phyloP scores from a whole-genome alignment of 2,888 invertebrate genomes.

The Leptarthrus brevirostris region DNA sequence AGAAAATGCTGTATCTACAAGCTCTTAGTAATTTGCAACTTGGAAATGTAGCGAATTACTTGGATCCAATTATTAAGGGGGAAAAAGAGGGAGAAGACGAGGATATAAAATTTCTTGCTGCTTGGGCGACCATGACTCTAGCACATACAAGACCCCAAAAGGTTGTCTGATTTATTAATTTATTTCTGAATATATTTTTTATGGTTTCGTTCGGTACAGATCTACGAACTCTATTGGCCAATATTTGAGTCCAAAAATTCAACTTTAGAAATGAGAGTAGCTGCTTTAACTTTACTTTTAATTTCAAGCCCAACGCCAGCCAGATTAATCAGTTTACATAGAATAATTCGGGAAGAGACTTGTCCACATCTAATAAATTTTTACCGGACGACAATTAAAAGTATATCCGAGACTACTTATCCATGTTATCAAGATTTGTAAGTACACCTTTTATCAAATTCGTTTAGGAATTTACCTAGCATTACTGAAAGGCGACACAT shows the following conservation, averaged over 20 bases:
- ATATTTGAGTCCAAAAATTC: slow-evolving; percentile 76
- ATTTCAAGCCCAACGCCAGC: slow-evolving; percentile 75
- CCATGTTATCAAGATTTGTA: slow-evolving; percentile 77
- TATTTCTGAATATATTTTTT: no score
- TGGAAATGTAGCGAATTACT: slow-evolving; percentile 69
- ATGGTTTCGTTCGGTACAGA: slow-evolving; percentile 61
- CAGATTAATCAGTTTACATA: slow-evolving; percentile 76
- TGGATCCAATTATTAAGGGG: slow-evolving; percentile 71
- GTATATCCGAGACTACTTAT: slow-evolving; percentile 74
- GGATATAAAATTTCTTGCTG: slow-evolving; percentile 74
- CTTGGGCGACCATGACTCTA: slow-evolving; percentile 72
- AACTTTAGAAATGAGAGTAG: slow-evolving; percentile 75
- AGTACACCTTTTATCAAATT: no score
- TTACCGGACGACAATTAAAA: slow-evolving; percentile 78
- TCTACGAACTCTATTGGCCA: slow-evolving; percentile 75
- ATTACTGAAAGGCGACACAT: no score
- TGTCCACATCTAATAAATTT: slow-evolving; percentile 76
- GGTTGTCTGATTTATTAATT: no score
- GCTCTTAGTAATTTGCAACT: slow-evolving; percentile 76
- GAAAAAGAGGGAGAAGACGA: slow-evolving; percentile 65
- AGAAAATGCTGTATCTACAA: slow-evolving; percentile 78
- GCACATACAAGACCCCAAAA: slow-evolving; percentile 69
- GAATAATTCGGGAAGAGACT: slow-evolving; percentile 73
- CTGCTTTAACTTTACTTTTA: slow-evolving; percentile 74
- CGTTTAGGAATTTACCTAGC: not conserved